Percentiles rank a stretch among this genome's conserved stretches.
These are phyloP conservation scores for Elmis aenea DNA, from an alignment of 2,888 invertebrate genomes.

Conservation along the genomic window DNA sequence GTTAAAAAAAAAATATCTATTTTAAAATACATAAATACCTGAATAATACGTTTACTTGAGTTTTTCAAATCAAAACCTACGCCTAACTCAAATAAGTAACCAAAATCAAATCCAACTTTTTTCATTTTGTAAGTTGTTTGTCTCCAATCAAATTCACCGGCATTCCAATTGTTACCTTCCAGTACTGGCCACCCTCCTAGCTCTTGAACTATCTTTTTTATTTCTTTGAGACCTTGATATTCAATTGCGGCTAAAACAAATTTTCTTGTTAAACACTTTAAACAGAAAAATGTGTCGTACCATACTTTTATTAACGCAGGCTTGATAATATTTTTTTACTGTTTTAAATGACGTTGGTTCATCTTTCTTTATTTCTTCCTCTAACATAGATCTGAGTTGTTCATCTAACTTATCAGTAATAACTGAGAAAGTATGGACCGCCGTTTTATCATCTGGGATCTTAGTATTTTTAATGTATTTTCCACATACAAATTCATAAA, in stretches of 20 bases:
- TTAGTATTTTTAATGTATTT: conserved; percentile 59
- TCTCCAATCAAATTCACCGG: conserved; percentile 26
- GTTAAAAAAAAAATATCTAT: too few species aligned
- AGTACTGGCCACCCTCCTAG: conserved; percentile 89
- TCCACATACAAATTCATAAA: conserved; percentile 71
- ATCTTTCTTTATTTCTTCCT: conserved; percentile 36
- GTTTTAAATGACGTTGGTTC: conserved; percentile 45
- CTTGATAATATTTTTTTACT: conserved; percentile 45
- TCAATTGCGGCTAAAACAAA: conserved; percentile 65
- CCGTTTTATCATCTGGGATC: conserved; percentile 71
- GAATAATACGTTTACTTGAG: conserved; percentile 19
- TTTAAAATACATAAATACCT: conserved; percentile 13
- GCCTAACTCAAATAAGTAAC: conserved; percentile 18
- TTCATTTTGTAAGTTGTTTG: conserved; percentile 17
- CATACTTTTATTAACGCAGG: conserved; percentile 43
- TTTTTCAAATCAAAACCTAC: conserved; percentile 22
- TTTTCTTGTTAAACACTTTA: not conserved
- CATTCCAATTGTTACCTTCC: conserved; percentile 65
- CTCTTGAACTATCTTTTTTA: conserved; percentile 35
- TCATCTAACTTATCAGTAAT: conserved; percentile 46
- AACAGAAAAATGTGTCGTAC: not conserved
- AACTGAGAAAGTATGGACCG: conserved; percentile 45
- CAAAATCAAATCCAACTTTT: conserved; percentile 18
- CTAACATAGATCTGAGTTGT: conserved; percentile 42
- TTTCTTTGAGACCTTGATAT: conserved; percentile 61